Base-by-base conservation (phyloP, 2,797 vertebrate genomes). In the Pipistrellus kuhlii region DNA sequence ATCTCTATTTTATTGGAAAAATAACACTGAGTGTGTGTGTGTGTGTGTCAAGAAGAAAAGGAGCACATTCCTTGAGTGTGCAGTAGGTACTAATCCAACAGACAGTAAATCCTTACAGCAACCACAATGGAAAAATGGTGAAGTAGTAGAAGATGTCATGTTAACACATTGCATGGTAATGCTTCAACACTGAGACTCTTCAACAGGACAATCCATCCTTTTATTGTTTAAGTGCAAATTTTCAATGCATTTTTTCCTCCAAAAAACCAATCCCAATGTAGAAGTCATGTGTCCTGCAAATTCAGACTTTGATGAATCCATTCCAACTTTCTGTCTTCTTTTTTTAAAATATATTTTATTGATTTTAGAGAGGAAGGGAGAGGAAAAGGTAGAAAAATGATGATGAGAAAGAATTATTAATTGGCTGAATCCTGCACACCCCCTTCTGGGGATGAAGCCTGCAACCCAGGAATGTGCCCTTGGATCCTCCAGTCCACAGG, bases 21-120 rank as follows among this genome's bases (percentile, higher is more conserved):
- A 57, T 32, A 69, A 62, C 13, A 83, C 2, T 21, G 1, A 27
- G 55, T 62, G 4, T 14, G 46, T 48, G 46, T 48, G 46, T 14
- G 23, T 51, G 41, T 48, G 11, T 93, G 32, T 53, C 44, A 21
- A 32, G n/a, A 53, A 32, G 38, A 46, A 53, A 32, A 13, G 6
- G 9, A 10, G 38, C 21, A 14, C 21, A 44, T 18, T 3, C 0
- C 4, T 6, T 10, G 2, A n/a, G 4, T 38, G 2, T 38, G 73
- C 1, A 78, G 53, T 68, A 32, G 0, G 77, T 6, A 30, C 3
- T 21, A 32, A 77, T 23, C 2, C 1, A 62, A 15, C 18, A 62
- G 27, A 71, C 66, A 81, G 2, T 38, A 73, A 77, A 68, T 14
- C 18, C 10, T 48, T 51, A 0, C 6, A 76, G 46, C 17, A 85